phyloP scores from a whole-genome alignment of 2,888 invertebrate genomes.

The Phaedon cochleariae region DNA sequence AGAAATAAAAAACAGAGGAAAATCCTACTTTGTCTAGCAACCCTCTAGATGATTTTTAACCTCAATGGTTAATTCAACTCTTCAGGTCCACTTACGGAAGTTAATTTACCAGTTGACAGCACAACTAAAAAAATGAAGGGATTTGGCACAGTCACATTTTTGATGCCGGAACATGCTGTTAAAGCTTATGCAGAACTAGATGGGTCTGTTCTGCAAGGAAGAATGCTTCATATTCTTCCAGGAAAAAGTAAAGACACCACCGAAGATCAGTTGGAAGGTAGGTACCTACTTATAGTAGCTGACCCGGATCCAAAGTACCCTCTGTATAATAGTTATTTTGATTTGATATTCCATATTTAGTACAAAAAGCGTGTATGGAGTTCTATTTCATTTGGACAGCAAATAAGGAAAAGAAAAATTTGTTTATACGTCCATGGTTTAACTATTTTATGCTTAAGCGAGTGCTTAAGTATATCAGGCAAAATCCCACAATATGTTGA shows the following conservation, averaged over 20 bases:
- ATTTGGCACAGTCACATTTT: constrained; percentile 89
- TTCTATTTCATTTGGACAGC: too few species aligned
- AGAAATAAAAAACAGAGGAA: too few species aligned
- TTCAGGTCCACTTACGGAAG: constrained; percentile 83
- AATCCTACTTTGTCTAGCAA: too few species aligned
- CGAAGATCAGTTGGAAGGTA: constrained; percentile 42
- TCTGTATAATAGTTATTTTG: too few species aligned
- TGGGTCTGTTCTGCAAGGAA: constrained; percentile 89
- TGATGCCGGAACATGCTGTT: constrained; percentile 95
- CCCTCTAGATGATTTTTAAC: too few species aligned
- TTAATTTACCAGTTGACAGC: constrained; percentile 88
- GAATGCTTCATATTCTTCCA: constrained; percentile 93
- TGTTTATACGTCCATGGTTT: too few species aligned
- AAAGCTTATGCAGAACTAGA: constrained; percentile 88
- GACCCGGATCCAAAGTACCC: too few species aligned
- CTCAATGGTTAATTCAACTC: constrained; percentile 18
- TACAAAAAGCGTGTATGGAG: too few species aligned
- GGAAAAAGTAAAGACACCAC: constrained; percentile 72
- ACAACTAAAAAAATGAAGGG: constrained; percentile 86
- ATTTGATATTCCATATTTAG: background rate
- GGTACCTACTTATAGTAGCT: background rate
- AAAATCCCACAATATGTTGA: too few species aligned
- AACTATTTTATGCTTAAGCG: too few species aligned
- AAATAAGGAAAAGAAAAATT: too few species aligned
- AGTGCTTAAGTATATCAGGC: too few species aligned